Conservation (phyloP, 2,888 invertebrate species). For the Torymus tubicola region DNA sequence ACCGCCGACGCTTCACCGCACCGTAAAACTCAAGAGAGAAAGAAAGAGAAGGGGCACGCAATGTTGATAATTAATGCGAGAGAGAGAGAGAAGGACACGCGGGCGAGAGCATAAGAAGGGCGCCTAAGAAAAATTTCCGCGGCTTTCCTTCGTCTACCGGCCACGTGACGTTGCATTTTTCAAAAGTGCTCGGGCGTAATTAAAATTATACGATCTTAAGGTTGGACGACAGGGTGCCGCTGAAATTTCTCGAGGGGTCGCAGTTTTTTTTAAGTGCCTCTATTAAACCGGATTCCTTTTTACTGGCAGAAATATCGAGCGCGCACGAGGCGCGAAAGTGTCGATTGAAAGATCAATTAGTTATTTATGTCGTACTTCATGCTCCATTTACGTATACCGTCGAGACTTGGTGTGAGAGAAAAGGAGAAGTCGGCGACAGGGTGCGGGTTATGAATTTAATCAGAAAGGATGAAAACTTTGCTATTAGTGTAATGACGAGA, state of each 20-base stretch:
- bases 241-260: slow-evolving; percentile 31
- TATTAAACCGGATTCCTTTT: slow-evolving; percentile 47
- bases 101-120: not conserved
- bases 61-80: slow-evolving; percentile 54
- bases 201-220: slow-evolving; percentile 52
- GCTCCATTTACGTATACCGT: not conserved
- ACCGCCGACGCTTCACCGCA: slow-evolving; percentile 9
- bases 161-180: slow-evolving; percentile 41
- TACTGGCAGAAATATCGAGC: not conserved
- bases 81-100: not conserved
- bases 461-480: slow-evolving; percentile 27
- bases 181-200: slow-evolving; percentile 50
- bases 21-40: slow-evolving; percentile 46
- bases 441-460: slow-evolving; percentile 35
- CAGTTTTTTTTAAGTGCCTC: slow-evolving; percentile 39
- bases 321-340: slow-evolving; percentile 17
- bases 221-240: not conserved
- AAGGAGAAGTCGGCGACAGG: not conserved
- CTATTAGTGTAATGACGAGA: slow-evolving; percentile 21
- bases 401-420: not conserved
- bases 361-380: slow-evolving; percentile 48
- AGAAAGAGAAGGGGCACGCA: slow-evolving; percentile 12
- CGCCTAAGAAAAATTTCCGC: slow-evolving; percentile 26
- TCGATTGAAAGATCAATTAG: slow-evolving; percentile 50
- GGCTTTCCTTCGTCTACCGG: not conserved